Percentiles rank a stretch among this genome's conserved stretches.
These are phyloP conservation scores for Liasis olivaceus DNA, from an alignment of 2,797 vertebrate species.

Conservation along the genomic window DNA sequence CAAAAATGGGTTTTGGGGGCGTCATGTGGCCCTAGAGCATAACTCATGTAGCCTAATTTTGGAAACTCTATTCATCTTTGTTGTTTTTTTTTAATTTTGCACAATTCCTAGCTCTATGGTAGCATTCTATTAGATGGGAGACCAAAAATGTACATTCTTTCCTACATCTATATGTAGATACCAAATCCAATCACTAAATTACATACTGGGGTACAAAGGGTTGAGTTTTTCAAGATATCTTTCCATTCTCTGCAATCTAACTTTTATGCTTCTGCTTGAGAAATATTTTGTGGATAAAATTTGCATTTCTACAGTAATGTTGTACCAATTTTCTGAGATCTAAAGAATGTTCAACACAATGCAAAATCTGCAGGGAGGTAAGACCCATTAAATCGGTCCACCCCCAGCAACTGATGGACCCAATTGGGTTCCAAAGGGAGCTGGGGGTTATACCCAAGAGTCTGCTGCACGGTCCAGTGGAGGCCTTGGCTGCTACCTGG, in stretches of 20 bases:
- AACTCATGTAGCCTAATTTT: neutral
- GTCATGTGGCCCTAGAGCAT: neutral
- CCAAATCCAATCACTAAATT: neutral
- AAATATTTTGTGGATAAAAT: neutral
- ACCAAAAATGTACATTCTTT: neutral
- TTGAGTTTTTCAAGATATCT: neutral
- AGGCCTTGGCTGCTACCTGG: too few relatives aligned
- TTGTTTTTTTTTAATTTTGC: neutral
- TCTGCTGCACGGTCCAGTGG: too few relatives aligned
- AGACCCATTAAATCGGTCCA: too few relatives aligned
- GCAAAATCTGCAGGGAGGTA: neutral
- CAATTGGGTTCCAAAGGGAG: too few relatives aligned
- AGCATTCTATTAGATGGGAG: neutral
- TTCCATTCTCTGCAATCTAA: neutral
- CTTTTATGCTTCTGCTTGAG: neutral
- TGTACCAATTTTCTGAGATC: neutral
- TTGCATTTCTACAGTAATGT: neutral
- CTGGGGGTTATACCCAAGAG: too few relatives aligned
- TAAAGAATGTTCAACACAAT: neutral
- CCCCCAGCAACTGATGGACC: too few relatives aligned
- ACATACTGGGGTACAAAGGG: neutral
- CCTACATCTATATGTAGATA: neutral
- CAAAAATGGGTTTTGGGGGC: too few relatives aligned
- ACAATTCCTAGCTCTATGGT: neutral
- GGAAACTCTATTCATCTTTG: neutral